Conservation (phyloP, 2,888 invertebrate genomes). For the Seira musarum region DNA sequence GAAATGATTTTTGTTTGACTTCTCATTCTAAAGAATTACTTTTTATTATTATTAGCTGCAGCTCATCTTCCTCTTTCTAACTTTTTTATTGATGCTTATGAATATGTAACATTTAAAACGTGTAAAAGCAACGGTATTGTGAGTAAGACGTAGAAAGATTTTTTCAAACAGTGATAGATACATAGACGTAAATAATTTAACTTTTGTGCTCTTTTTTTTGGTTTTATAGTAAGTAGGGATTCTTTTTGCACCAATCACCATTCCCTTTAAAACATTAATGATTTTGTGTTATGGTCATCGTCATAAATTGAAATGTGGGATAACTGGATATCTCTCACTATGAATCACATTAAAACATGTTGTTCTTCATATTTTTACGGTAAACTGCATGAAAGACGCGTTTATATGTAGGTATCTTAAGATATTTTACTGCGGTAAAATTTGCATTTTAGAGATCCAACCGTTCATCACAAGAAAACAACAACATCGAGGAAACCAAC, state of each 20-base stretch:
- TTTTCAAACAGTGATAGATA: neutral
- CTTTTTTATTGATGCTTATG: neutral
- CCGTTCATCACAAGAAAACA: conserved; percentile 17
- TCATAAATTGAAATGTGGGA: conserved; percentile 37
- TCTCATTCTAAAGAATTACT: neutral
- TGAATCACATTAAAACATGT: conserved; percentile 22
- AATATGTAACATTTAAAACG: conserved; percentile 13
- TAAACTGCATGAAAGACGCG: conserved; percentile 11
- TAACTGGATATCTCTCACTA: conserved; percentile 25
- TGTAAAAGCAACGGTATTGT: conserved; percentile 13
- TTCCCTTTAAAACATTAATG: neutral
- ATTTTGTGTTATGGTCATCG: neutral
- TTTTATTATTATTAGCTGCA: neutral
- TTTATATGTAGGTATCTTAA: neutral
- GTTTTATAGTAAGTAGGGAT: neutral
- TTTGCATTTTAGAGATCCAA: conserved; percentile 8
- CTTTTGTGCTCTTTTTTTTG: neutral
- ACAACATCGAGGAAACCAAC: neutral
- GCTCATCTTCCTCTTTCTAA: neutral
- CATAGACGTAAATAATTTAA: neutral
- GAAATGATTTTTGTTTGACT: neutral
- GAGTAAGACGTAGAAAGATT: conserved; percentile 12
- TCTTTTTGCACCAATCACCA: conserved; percentile 9
- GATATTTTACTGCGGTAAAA: conserved; percentile 5
- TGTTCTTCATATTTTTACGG: conserved; percentile 3